Percentiles rank a stretch among this genome's conserved stretches.
These are phyloP conservation scores for Pollenia angustigena DNA, from an alignment of 2,888 invertebrate genomes.

Conservation along the genomic window DNA sequence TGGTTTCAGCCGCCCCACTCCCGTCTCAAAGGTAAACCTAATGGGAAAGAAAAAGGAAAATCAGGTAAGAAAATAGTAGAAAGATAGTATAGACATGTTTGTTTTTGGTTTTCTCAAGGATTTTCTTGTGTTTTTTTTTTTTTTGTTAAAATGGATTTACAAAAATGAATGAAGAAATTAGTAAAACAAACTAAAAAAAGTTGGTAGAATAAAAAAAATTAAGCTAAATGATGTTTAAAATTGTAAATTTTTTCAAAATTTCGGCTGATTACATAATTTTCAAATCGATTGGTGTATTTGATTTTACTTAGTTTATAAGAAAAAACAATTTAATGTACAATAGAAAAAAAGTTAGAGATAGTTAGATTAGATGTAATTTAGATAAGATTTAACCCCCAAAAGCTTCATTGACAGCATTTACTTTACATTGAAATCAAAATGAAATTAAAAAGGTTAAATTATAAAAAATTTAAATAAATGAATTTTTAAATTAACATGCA, in stretches of 20 bases:
- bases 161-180: constrained; percentile 54
- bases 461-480: not conserved
- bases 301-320: constrained; percentile 22
- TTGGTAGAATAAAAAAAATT: constrained; percentile 28
- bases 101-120: constrained; percentile 44
- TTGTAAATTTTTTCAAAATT: constrained; percentile 4
- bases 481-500: constrained; percentile 25
- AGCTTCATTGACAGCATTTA: constrained; percentile 59
- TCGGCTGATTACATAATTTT: constrained; percentile 19
- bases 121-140: constrained; percentile 1
- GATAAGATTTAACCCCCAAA: constrained; percentile 50
- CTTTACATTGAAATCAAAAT: not conserved
- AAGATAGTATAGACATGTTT: constrained; percentile 72
- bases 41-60: constrained; percentile 82
- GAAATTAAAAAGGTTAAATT: not conserved
- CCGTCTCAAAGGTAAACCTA: constrained; percentile 85
- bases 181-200: constrained; percentile 37
- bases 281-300: constrained; percentile 81
- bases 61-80: constrained; percentile 76
- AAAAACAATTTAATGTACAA: constrained; percentile 46
- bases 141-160: constrained; percentile 37
- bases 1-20: constrained; percentile 85
- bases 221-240: not conserved
- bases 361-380: constrained; percentile 27
- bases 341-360: constrained; percentile 37